Percentiles rank a stretch among this genome's conserved stretches.
These are phyloP conservation scores for Meda fulgida DNA, from an alignment of 2,797 vertebrate genomes.

Conservation along the genomic window DNA sequence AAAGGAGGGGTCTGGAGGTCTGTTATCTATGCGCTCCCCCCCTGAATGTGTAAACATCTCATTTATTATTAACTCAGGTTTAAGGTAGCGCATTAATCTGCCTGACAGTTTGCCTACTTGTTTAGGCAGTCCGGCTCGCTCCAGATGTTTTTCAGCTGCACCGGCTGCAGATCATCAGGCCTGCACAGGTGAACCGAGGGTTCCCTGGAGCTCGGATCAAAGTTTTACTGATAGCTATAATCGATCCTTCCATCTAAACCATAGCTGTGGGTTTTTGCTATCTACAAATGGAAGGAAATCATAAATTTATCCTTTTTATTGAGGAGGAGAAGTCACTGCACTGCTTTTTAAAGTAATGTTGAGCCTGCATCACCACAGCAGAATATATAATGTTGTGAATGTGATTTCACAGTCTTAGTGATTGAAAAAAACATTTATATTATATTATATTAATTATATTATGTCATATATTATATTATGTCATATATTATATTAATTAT, in stretches of 20 bases:
- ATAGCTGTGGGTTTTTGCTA: neutral
- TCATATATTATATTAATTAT: neutral
- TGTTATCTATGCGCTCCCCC: conserved; percentile 86
- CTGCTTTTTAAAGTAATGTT: neutral
- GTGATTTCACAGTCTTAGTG: neutral
- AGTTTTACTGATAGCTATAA: conserved; percentile 1
- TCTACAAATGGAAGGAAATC: conserved; percentile 2
- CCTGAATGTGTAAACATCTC: conserved; percentile 87
- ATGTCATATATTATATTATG: too few relatives aligned
- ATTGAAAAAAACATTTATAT: neutral
- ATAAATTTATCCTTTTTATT: neutral
- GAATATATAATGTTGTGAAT: neutral
- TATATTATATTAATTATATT: neutral
- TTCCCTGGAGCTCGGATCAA: conserved; percentile 10
- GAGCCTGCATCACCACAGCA: neutral
- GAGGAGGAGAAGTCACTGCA: neutral
- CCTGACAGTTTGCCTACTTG: conserved; percentile 86
- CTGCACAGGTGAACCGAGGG: conserved; percentile 47
- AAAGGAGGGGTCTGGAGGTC: conserved; percentile 81
- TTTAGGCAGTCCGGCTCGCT: conserved; percentile 81
- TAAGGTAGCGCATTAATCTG: conserved; percentile 88
- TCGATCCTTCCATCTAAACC: neutral
- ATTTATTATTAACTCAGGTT: conserved; percentile 91
- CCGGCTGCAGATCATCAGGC: conserved; percentile 60
- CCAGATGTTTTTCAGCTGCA: conserved; percentile 82